Conservation (phyloP, 2,113 vertebrate genomes). For the Siniperca chuatsi region DNA sequence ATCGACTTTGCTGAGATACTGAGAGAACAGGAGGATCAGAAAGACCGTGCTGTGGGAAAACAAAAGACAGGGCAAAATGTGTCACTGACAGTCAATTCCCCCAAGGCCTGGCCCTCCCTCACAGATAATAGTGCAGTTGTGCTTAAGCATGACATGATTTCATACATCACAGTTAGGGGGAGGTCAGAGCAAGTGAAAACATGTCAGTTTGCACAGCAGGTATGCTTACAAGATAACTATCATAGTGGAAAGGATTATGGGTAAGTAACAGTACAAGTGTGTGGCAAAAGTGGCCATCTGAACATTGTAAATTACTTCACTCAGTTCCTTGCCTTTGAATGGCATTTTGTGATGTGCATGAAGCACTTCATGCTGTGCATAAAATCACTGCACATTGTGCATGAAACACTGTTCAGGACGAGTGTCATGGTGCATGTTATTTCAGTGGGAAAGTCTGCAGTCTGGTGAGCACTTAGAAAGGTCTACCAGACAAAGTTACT, state of each 20-base stretch:
- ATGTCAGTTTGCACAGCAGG: slow-evolving; percentile 11
- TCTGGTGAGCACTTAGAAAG: background rate
- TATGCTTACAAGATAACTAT: background rate
- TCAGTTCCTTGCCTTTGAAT: background rate
- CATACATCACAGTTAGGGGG: background rate
- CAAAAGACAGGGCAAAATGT: slow-evolving; percentile 25
- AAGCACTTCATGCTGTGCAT: slow-evolving; percentile 12
- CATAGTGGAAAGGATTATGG: background rate
- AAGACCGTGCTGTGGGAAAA: slow-evolving; percentile 80
- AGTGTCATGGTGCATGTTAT: background rate
- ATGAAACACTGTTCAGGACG: background rate
- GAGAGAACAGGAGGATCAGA: slow-evolving; percentile 86
- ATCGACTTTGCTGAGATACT: slow-evolving; percentile 85
- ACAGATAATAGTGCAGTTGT: background rate
- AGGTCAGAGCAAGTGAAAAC: slow-evolving; percentile 11
- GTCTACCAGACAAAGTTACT: background rate
- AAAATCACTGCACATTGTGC: slow-evolving; percentile 16
- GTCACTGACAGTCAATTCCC: slow-evolving; percentile 10
- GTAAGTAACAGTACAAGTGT: background rate
- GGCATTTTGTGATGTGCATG: slow-evolving; percentile 2
- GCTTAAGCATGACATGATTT: background rate
- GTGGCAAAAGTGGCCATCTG: background rate
- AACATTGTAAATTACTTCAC: background rate
- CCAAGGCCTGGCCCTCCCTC: background rate
- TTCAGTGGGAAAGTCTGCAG: background rate